Conservation (phyloP, 2,797 vertebrate genomes). For the Gymnoscopelus microlampas region DNA sequence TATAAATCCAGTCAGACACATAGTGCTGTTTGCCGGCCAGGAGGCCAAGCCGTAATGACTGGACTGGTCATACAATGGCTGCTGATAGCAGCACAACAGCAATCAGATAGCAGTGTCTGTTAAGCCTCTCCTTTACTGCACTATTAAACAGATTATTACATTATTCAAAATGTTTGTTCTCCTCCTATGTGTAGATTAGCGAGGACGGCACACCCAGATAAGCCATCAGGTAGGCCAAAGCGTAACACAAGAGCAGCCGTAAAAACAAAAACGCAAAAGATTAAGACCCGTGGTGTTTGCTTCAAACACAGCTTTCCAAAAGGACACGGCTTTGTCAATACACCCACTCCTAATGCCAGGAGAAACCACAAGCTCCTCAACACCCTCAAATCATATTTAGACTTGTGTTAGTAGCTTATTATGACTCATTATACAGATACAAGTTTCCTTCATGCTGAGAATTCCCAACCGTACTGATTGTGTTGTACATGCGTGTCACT, state of each 20-base stretch:
- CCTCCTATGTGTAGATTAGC: conserved; percentile 86
- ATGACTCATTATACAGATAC: conserved; percentile 87
- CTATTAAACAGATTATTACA: conserved; percentile 87
- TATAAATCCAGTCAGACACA: conserved; percentile 60
- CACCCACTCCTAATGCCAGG: conserved; percentile 83
- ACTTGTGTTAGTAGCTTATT: conserved; percentile 81
- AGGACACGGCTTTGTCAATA: conserved; percentile 86
- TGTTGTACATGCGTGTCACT: conserved; percentile 77
- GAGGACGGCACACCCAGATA: conserved; percentile 88
- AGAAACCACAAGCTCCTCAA: conserved; percentile 83
- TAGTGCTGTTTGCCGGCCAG: conserved; percentile 77
- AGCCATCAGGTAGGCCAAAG: conserved; percentile 82
- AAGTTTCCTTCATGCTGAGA: conserved; percentile 82
- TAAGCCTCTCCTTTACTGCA: conserved; percentile 87
- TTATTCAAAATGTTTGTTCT: conserved; percentile 86
- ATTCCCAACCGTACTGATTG: conserved; percentile 77
- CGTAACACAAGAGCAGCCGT: conserved; percentile 43
- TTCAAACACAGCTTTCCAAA: conserved; percentile 79
- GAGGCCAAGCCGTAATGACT: conserved; percentile 80
- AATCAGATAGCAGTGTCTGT: conserved; percentile 83
- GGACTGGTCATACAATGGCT: conserved; percentile 79
- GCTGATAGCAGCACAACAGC: conserved; percentile 83
- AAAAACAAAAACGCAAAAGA: conserved; percentile 77
- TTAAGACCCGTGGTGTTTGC: conserved; percentile 78
- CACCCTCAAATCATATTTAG: conserved; percentile 92